Evolutionary conservation across 1,140 invertebrate species (phyloP), one percentile per base, ranked within the genome.

Genomic region (Rhagoletis pomonella): DNA sequence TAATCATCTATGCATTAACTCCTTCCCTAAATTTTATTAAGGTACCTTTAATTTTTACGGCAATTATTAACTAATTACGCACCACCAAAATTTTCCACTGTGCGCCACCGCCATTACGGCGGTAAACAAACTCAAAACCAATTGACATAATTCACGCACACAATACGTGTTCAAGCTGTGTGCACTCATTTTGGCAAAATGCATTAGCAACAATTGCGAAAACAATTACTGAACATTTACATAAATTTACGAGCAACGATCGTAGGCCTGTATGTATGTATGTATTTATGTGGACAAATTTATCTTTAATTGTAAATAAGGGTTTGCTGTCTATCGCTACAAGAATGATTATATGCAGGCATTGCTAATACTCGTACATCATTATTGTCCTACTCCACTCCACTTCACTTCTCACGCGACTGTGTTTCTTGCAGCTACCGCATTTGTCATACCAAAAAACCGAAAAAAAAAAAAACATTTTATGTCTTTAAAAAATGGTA

Each of bases 301-400:
- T 67, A 67, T 67, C 65, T 42, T 67, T 39, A 9, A 67, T 3
- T 12, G 10, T 10, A 29, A 7, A 47, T 73, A 73, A 42, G 67
- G 67, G 67, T 73, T 47, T 67, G 39, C 39, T 39, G 42, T 44
- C 67, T 47, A 73, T 47, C 67, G 44, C 12, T 14, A 42, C 12
- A 42, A 73, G 12, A 73, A 47, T n/a, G 67, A 73, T 14, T 42
- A 42, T 42, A 73, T 73, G 67, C 67, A 73, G 67, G 67, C 67
- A 55, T 55, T 55, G 50, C 29, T 29, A 29, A 29, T 55, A 55
- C 50, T 55, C 29, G 29, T 55, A 44, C 67, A 73, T 47, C 42
- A 73, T 44, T 47, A 44, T 12, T 73, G 42, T 7, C 42, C 67
- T 73, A 47, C 67, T 73, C 42, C 67, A 44, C 65, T 42, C 29